Base-by-base conservation (phyloP, 2,888 invertebrate species). In the Troilus luridus region DNA sequence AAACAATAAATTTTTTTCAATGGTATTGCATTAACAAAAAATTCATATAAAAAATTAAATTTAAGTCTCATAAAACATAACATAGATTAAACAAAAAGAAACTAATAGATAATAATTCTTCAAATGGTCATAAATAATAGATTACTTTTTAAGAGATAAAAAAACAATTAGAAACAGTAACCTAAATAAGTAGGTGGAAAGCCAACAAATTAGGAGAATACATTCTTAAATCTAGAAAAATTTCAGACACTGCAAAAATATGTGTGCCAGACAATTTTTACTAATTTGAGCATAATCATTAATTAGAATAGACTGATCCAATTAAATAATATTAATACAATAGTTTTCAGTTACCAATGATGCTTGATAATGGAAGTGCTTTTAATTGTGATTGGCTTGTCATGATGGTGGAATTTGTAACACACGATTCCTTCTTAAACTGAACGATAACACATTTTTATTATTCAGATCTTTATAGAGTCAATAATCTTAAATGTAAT, bases 271-370 rank as follows among this genome's bases (percentile, higher is more conserved):
- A 90, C 21, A 64, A 27, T 56, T 89, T 90, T 60, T 90, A 85
- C 90, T 90, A 90, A 90, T 90, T 90, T 90, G 90, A 90, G 90
- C 90, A 90, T 88, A 90, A 90, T 60, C 60, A 88, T 90, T 88
- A 90, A 85, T 90, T 90, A 90, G 85, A 88, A 62, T 88, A 90
- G 85, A 90, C 62, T 60, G 88, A 90, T 88, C 9, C 62, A 88
- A 88, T 81, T 58, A 90, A 90, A 89, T 72, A 41, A 89, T 72
- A 72, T 89, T 89, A 64, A 90, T 27, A 85, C 11, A 90, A 62
- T 88, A 88, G 54, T 59, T 88, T 88, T 88, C 60, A 88, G 7
- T 17, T 17, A 77, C 58, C 41, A 62, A 88, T 85, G 54, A 85
- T 85, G 54, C 56, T 56, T n/a, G 11, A 10, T 11, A 85, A 85